Base-by-base conservation (phyloP, 2,797 vertebrate species). In the Lycodopsis pacificus region DNA sequence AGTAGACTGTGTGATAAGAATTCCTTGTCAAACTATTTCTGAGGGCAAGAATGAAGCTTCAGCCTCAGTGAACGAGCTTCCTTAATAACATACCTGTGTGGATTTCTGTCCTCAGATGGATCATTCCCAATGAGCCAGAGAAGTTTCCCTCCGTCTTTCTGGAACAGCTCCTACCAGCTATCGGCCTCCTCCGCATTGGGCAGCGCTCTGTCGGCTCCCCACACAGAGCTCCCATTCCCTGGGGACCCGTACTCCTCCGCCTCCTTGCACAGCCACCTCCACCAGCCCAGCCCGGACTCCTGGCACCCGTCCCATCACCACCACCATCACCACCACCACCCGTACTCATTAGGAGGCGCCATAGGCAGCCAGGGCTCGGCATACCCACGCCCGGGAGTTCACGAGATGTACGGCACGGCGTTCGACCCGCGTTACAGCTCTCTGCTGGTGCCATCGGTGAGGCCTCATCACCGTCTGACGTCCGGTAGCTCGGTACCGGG, bases 71-170 rank as follows among this genome's bases (percentile, higher is more conserved):
- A 65, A 65, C 7, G 0, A 22, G 51, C 49, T 13, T 22, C 4
- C 3, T 22, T 36, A 3, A 8, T 73, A 22, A 53, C 15, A 1
- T 51, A 15, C 20, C 32, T 13, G 2, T 67, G 14, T 56, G 44
- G 20, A 14, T 54, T n/a, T 67, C 5, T 67, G 3, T 79, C 25
- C 46, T 36, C 57, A 96, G 97, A 98, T 0, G 96, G 96, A 63
- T 96, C 97, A 71, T 99, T 97, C 89, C 98, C 98, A 0, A 99
- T 99, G 98, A 99, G 92, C 91, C 98, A 99, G 91, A 95, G 98
- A 77, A 97, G 96, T 89, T 99, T 99, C 90, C 98, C 98, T 0
- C 96, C 97, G 0, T 99, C 98, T 10, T 99, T 99, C 95, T 99
- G 98, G 98, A 99, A 98, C 95, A 98, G 98, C 82, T 94, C 97